These are phyloP conservation scores for Anthonomus grandis DNA, from an alignment of 1,140 invertebrate species.

Conservation along the genomic window DNA sequence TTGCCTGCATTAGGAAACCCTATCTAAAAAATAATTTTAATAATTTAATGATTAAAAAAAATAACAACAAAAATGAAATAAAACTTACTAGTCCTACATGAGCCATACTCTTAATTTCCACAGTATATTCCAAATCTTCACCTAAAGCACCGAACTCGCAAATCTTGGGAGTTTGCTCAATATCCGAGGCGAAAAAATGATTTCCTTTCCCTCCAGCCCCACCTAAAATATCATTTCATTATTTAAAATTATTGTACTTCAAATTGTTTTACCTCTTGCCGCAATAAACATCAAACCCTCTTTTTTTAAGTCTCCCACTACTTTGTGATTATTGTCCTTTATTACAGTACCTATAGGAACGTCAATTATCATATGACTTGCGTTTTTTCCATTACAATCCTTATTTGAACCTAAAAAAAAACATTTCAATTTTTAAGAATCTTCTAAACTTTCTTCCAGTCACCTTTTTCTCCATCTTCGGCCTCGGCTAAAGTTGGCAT, in stretches of 20 bases:
- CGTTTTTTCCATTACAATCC: constrained; percentile 78
- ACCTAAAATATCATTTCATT: constrained; percentile 46
- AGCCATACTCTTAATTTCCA: constrained; percentile 92
- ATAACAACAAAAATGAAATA: not conserved
- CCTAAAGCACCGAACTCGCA: constrained; percentile 87
- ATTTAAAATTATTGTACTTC: not conserved
- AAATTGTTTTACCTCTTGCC: constrained; percentile 60
- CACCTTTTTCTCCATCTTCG: constrained; percentile 69
- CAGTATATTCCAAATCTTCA: constrained; percentile 66
- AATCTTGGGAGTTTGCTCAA: constrained; percentile 77
- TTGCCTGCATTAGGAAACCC: constrained; percentile 98
- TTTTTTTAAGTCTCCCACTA: constrained; percentile 69
- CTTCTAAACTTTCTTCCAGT: not conserved
- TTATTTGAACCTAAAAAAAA: constrained; percentile 51
- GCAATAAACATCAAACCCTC: constrained; percentile 85
- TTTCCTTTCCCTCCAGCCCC: constrained; percentile 96
- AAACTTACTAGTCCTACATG: constrained; percentile 78
- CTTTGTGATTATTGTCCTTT: constrained; percentile 57
- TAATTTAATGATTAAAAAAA: constrained; percentile 7
- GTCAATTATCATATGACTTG: constrained; percentile 69
- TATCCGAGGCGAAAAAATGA: constrained; percentile 81
- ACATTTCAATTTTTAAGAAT: not conserved
- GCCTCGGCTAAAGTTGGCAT: constrained; percentile 61
- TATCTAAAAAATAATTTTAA: constrained; percentile 56
- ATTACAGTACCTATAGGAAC: constrained; percentile 90